These are phyloP conservation scores for Caenorhabditis uteleia DNA, from an alignment of 2,888 invertebrate species.

Conservation along the genomic window DNA sequence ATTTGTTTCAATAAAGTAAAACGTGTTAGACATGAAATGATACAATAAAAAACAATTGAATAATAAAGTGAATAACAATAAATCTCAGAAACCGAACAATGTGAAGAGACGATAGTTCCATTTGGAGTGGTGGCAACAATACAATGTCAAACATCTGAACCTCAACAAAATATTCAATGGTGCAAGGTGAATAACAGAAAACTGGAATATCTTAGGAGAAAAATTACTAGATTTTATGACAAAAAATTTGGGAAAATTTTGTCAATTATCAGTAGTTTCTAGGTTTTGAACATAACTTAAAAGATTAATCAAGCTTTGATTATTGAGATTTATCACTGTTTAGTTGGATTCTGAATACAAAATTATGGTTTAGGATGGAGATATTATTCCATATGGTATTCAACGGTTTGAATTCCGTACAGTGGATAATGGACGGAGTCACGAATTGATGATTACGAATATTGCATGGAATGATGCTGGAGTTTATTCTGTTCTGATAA, in stretches of 20 bases:
- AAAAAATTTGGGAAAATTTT: no score
- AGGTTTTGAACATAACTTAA: no score
- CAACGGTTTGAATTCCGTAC: constrained; percentile 17
- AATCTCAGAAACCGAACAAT: constrained; percentile 33
- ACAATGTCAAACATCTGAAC: constrained; percentile 58
- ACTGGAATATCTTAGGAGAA: no score
- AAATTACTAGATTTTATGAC: no score
- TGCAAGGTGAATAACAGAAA: no score
- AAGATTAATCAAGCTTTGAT: no score
- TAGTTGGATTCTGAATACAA: no score
- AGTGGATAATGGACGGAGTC: constrained; percentile 36
- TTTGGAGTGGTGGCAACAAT: constrained; percentile 62
- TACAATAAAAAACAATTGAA: not conserved
- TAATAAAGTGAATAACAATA: not conserved
- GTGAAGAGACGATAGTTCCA: constrained; percentile 57
- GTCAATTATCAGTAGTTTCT: no score
- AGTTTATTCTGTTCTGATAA: constrained; percentile 54
- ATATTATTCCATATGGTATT: constrained; percentile 9
- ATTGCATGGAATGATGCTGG: constrained; percentile 52
- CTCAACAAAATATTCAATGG: constrained; percentile 40
- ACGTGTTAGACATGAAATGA: no score
- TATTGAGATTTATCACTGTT: no score
- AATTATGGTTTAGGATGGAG: constrained; percentile 29
- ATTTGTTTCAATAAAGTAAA: not conserved
- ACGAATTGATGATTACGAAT: constrained; percentile 53